A percentile compares a stretch with the other conserved stretches of the same genome.
These are phyloP conservation scores for Neopipo cinnamomea DNA, from an alignment of 2,113 vertebrate genomes.

Conservation along the genomic window DNA sequence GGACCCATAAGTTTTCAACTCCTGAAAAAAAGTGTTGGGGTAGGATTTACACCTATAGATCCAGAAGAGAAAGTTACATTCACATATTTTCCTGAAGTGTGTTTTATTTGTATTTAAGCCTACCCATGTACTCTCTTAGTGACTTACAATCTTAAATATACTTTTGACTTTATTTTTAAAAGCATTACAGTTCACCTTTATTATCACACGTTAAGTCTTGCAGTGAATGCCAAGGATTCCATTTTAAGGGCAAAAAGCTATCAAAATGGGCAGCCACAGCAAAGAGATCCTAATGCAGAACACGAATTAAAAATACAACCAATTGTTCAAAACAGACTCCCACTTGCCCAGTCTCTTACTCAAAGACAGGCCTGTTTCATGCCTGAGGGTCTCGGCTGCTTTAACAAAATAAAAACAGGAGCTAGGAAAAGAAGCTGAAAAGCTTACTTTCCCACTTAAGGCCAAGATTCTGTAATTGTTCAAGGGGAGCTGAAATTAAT, in stretches of 20 bases:
- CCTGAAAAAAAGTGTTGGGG: not conserved
- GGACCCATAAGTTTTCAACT: slow-evolving; percentile 31
- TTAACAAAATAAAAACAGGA: not conserved
- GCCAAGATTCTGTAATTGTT: not conserved
- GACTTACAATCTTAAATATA: slow-evolving; percentile 7
- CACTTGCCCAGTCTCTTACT: not conserved
- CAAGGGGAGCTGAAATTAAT: not conserved
- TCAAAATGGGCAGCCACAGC: not conserved
- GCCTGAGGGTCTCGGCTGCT: not conserved
- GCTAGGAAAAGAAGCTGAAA: not conserved
- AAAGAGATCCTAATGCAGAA: not conserved
- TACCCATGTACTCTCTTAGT: not conserved
- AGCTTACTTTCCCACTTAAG: not conserved
- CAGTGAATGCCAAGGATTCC: not conserved
- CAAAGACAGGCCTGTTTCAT: not conserved
- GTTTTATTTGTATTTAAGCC: slow-evolving; percentile 44
- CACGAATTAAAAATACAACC: not conserved
- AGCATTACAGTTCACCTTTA: not conserved
- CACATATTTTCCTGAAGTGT: slow-evolving; percentile 8
- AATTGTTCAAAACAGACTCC: not conserved
- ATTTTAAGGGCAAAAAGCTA: not conserved
- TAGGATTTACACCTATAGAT: slow-evolving; percentile 56
- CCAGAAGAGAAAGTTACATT: slow-evolving; percentile 19
- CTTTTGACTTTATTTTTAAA: not conserved
- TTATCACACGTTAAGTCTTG: not conserved